Conservation (phyloP, 2,113 vertebrate species). For the Alexandromys fortis region DNA sequence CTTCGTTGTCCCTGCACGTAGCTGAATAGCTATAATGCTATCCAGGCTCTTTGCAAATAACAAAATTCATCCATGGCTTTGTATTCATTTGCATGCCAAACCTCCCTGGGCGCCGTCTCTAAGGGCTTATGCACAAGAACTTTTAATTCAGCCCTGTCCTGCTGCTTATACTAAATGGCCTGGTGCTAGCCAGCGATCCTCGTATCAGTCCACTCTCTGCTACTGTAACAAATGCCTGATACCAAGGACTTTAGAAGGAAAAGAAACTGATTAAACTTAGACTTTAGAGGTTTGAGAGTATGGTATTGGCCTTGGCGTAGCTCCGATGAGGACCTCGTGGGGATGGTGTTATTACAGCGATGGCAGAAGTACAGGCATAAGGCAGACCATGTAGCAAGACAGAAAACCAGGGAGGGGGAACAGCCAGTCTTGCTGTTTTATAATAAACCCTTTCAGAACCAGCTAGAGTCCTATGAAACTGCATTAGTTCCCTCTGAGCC, state of each 20-base stretch:
- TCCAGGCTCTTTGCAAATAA: neutral
- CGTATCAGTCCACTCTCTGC: neutral
- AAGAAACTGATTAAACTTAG: neutral
- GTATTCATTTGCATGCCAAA: neutral
- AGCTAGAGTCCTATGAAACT: neutral
- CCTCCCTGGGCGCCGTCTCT: neutral
- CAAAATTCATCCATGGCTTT: neutral
- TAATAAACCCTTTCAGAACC: neutral
- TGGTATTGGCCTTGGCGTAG: too few relatives aligned
- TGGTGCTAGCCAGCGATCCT: neutral
- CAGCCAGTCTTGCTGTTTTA: neutral
- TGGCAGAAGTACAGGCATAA: neutral
- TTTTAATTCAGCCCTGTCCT: slow-evolving; percentile 19
- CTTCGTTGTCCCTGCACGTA: neutral
- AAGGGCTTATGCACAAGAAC: neutral
- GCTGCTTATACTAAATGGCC: neutral
- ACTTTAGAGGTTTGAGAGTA: neutral
- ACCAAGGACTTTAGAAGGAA: neutral
- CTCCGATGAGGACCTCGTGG: neutral
- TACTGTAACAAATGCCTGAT: neutral
- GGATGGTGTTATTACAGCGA: neutral
- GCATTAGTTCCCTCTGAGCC: neutral
- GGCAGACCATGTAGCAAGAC: neutral
- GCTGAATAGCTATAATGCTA: neutral
- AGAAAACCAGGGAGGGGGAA: neutral